phyloP scores from a whole-genome alignment of 2,113 vertebrate genomes.

The Neotoma lepida region DNA sequence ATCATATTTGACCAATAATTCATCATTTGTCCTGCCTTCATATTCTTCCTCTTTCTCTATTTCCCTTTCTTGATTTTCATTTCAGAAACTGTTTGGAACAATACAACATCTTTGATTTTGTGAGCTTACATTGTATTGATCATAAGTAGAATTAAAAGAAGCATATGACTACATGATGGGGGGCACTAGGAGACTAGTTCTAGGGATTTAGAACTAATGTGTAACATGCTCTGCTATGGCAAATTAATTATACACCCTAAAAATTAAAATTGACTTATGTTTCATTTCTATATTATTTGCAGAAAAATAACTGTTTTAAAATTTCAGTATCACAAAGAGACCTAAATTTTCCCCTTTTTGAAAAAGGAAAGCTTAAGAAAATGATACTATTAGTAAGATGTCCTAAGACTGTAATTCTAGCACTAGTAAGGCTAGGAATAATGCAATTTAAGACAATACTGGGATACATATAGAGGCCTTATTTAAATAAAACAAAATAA shows the following conservation, averaged over 20 bases:
- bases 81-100: background rate
- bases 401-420: no score
- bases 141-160: background rate
- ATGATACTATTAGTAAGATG: no score
- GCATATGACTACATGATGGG: background rate
- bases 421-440: no score
- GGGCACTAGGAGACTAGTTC: background rate
- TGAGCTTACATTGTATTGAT: background rate
- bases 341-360: no score
- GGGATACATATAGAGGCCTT: no score
- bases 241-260: background rate
- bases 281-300: background rate
- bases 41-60: background rate
- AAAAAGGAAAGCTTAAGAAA: no score
- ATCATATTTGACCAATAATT: background rate
- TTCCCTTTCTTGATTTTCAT: background rate
- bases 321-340: background rate
- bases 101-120: background rate
- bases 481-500: no score
- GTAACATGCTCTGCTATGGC: background rate
- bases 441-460: no score
- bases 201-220: background rate
- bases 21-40: background rate
- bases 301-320: background rate
- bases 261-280: slow-evolving; percentile 20